Evolutionary conservation across 2,113 vertebrate genomes (phyloP).

Genomic region (Pyxicephalus adspersus): DNA sequence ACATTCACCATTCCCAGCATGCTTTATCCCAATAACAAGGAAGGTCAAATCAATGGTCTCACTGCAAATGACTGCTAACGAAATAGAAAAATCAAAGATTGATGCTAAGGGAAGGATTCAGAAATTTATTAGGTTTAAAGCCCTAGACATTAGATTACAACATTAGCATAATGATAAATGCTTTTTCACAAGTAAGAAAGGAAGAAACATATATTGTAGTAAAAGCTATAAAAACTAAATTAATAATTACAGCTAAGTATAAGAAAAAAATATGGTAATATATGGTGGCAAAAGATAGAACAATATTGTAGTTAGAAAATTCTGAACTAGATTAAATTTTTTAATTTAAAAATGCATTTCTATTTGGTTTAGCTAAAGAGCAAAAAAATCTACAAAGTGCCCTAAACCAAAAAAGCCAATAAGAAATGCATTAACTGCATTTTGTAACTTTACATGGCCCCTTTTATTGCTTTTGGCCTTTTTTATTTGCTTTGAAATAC

Average conservation of each 20-base stretch:
- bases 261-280: background rate
- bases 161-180: constrained; percentile 49
- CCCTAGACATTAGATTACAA: constrained; percentile 35
- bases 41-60: constrained; percentile 52
- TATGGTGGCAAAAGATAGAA: no score
- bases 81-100: constrained; percentile 52
- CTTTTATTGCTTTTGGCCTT: no score
- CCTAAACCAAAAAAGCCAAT: no score
- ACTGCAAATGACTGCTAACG: constrained; percentile 42
- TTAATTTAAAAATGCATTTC: no score
- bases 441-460: no score
- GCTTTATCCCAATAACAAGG: constrained; percentile 44
- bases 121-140: constrained; percentile 45
- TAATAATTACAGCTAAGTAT: background rate
- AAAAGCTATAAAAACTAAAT: background rate
- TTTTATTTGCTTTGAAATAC: no score
- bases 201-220: background rate
- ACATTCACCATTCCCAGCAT: constrained; percentile 25
- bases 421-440: no score
- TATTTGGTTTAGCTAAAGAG: no score
- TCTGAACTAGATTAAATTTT: no score
- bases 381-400: no score
- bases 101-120: constrained; percentile 27
- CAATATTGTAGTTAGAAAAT: no score
- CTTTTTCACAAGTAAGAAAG: background rate